Percentiles rank a stretch among this genome's conserved stretches.
These are phyloP conservation scores for Synaphobranchus kaupii DNA, from an alignment of 2,797 vertebrate genomes.

Conservation along the genomic window DNA sequence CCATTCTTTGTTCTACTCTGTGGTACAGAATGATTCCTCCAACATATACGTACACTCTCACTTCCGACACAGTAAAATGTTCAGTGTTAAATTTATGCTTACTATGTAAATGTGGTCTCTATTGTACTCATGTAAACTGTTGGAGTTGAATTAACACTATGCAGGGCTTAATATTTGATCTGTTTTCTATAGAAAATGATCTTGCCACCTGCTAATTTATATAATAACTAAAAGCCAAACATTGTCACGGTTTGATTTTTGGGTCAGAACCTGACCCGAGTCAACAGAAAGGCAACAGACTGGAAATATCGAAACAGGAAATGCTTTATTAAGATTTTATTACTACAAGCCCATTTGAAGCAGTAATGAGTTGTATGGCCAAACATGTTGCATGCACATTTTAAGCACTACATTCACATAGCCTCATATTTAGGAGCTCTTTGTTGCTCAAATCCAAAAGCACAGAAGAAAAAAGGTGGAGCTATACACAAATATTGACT, in stretches of 20 bases:
- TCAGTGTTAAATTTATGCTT: no score
- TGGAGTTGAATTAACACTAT: no score
- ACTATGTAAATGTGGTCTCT: no score
- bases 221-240: neutral
- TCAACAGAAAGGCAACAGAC: neutral
- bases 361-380: neutral
- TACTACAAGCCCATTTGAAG: neutral
- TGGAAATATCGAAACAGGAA: slow-evolving; percentile 19
- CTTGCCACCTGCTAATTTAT: neutral
- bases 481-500: neutral
- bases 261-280: neutral
- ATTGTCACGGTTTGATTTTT: neutral
- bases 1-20: neutral
- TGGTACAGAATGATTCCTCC: neutral
- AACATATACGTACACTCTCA: neutral
- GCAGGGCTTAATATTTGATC: neutral
- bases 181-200: neutral
- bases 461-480: neutral
- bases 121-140: no score
- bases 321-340: neutral
- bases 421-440: neutral
- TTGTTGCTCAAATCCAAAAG: neutral
- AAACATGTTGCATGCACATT: neutral
- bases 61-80: neutral
- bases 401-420: neutral